phyloP scores from a whole-genome alignment of 2,113 vertebrate genomes.

The Pseudois nayaur region DNA sequence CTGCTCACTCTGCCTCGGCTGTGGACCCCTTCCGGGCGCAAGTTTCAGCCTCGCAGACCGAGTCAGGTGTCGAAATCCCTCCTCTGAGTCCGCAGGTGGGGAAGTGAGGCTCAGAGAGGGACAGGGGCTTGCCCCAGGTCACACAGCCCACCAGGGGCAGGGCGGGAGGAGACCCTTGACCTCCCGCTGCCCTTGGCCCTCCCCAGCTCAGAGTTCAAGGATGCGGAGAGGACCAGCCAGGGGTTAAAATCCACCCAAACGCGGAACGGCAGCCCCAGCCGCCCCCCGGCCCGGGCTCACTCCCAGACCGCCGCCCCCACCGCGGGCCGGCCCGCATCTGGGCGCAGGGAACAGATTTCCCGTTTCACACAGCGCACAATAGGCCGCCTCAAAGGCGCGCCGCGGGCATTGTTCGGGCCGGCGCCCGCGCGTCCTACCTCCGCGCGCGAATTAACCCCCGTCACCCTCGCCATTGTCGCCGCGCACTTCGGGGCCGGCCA shows the following conservation, averaged over 20 bases:
- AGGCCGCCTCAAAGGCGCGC: slow-evolving; percentile 80
- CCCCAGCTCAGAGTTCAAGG: background rate
- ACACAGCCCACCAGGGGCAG: background rate
- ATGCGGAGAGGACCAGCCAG: slow-evolving; percentile 12
- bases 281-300: background rate
- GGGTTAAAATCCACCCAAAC: slow-evolving; percentile 61
- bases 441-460: slow-evolving; percentile 85
- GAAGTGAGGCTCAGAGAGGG: background rate
- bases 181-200: background rate
- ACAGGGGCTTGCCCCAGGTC: background rate
- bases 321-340: slow-evolving; percentile 66
- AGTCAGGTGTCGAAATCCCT: fast-evolving
- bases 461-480: slow-evolving; percentile 82
- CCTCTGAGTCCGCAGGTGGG: background rate
- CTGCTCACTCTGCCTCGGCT: background rate
- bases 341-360: slow-evolving; percentile 83
- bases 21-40: background rate
- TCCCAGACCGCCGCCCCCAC: background rate
- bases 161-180: background rate
- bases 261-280: background rate
- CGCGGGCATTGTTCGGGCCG: slow-evolving; percentile 82
- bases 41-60: background rate
- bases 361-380: slow-evolving; percentile 86
- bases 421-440: slow-evolving; percentile 85
- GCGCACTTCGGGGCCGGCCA: slow-evolving; percentile 77